Percentiles rank a stretch among this genome's conserved stretches.
Conservation (phyloP, 1,140 invertebrate species). For the Anoplolepis gracilipes region DNA sequence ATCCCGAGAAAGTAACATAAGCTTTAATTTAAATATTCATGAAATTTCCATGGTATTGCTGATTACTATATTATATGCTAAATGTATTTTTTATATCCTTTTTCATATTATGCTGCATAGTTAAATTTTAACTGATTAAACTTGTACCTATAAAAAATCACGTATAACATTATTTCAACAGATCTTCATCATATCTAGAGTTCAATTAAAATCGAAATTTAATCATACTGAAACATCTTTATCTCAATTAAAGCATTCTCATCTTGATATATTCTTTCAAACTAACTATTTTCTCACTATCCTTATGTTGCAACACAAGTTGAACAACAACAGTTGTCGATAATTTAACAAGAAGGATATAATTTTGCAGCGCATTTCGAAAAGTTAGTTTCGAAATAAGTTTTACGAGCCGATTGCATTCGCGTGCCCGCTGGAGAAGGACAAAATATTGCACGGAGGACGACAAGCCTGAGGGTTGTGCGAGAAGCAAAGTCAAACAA, state of each 20-base stretch:
- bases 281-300: background rate
- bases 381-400: constrained; percentile 27
- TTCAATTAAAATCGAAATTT: constrained; percentile 1
- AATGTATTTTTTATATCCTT: constrained; percentile 18
- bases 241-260: background rate
- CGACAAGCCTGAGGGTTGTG: constrained; percentile 13
- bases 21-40: constrained; percentile 52
- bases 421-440: background rate
- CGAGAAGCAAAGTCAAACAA: constrained; percentile 52
- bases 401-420: background rate
- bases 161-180: constrained; percentile 7
- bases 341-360: constrained; percentile 7
- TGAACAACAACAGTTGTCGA: constrained; percentile 17
- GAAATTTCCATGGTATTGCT: constrained; percentile 21
- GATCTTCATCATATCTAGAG: background rate
- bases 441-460: background rate
- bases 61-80: constrained; percentile 30
- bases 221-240: background rate
- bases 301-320: background rate
- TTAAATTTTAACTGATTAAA: constrained; percentile 11
- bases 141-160: background rate
- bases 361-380: background rate
- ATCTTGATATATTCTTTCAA: background rate
- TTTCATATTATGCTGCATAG: background rate
- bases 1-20: background rate